phyloP scores from a whole-genome alignment of 2,888 invertebrate species.

The Miltochrista miniata region DNA sequence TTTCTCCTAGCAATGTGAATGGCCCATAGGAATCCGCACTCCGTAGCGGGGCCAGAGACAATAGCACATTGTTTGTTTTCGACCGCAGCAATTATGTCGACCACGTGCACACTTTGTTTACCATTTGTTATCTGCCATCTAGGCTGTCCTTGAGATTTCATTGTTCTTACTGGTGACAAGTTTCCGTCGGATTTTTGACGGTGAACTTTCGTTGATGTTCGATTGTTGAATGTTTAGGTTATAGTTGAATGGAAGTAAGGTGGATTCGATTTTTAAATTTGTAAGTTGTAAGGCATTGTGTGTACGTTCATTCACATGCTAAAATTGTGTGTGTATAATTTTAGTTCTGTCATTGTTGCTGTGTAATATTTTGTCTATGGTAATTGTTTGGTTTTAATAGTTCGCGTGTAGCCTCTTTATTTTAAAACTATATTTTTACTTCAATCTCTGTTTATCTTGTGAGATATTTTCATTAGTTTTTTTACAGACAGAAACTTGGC shows the following conservation, averaged over 20 bases:
- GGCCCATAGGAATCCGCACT: slow-evolving; percentile 38
- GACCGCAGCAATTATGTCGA: slow-evolving; percentile 61
- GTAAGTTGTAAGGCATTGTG: slow-evolving; percentile 2
- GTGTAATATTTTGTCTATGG: background rate
- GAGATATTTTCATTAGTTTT: no score
- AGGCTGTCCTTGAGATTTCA: slow-evolving; percentile 63
- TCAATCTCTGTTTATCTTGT: no score
- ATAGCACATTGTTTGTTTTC: slow-evolving; percentile 71
- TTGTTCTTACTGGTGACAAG: slow-evolving; percentile 41
- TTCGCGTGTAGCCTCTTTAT: background rate
- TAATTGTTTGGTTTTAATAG: no score
- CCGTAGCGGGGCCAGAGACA: slow-evolving; percentile 47
- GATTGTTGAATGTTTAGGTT: slow-evolving; percentile 2
- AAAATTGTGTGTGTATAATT: background rate
- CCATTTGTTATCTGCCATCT: slow-evolving; percentile 66
- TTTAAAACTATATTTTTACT: no score
- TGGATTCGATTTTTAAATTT: background rate
- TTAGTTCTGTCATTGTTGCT: background rate
- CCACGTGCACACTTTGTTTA: slow-evolving; percentile 73
- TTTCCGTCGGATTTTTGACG: slow-evolving; percentile 34
- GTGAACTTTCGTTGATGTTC: slow-evolving; percentile 31
- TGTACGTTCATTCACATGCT: background rate
- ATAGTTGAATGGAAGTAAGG: slow-evolving; percentile 4
- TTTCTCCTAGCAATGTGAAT: slow-evolving; percentile 28
- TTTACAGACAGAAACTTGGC: no score